Evolutionary conservation across 2,113 vertebrate genomes (phyloP).

Genomic region (Coturnix japonica): DNA sequence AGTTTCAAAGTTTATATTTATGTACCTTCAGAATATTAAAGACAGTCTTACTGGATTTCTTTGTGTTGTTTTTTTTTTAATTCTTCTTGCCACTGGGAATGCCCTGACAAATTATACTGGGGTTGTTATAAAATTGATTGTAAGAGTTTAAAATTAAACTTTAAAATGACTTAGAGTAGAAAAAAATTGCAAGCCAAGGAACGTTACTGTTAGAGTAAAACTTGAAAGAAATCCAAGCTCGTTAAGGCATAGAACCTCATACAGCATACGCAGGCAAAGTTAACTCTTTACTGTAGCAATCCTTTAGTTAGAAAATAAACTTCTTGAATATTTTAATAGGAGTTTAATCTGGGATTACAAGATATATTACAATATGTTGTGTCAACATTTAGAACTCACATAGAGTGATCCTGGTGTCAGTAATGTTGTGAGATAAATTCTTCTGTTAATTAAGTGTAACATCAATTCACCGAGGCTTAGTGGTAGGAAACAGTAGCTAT

Average conservation of each 20-base stretch:
- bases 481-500: slow-evolving; percentile 23
- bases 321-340: background rate
- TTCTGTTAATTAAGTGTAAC: background rate
- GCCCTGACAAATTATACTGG: background rate
- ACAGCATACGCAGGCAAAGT: background rate
- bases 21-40: slow-evolving; percentile 13
- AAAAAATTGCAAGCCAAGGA: slow-evolving; percentile 26
- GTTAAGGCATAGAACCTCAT: background rate
- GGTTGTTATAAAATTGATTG: background rate
- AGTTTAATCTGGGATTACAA: slow-evolving; percentile 2
- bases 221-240: slow-evolving; percentile 42
- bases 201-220: background rate
- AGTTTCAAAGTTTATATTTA: slow-evolving; percentile 17
- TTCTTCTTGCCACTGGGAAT: slow-evolving; percentile 1
- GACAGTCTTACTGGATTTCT: background rate
- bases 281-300: slow-evolving; percentile 19
- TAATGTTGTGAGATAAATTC: background rate
- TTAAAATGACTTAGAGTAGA: slow-evolving; percentile 3
- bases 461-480: background rate
- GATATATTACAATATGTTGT: background rate
- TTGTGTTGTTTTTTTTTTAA: background rate
- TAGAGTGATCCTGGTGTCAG: background rate
- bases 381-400: background rate
- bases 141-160: slow-evolving; percentile 19
- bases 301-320: background rate